These are phyloP conservation scores for Bembecia ichneumoniformis DNA, from an alignment of 2,888 invertebrate species.

Conservation along the genomic window DNA sequence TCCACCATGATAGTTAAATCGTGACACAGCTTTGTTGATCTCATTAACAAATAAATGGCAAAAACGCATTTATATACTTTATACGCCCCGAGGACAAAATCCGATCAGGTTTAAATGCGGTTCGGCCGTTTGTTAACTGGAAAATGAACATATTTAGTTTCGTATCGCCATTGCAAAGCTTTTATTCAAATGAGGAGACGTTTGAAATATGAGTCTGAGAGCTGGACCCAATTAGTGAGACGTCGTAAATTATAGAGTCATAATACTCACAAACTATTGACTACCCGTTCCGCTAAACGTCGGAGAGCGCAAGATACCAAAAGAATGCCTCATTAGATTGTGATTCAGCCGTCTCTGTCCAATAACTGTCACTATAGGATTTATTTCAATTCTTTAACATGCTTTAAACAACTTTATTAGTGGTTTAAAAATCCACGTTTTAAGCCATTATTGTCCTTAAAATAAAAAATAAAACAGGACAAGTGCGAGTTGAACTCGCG, in stretches of 20 bases:
- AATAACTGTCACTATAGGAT: conserved; percentile 7
- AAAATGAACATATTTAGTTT: conserved; percentile 4
- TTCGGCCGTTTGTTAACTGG: too few relatives aligned
- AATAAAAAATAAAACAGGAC: too few relatives aligned
- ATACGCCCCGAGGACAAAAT: too few relatives aligned
- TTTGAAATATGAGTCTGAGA: conserved; percentile 20
- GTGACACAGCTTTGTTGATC: too few relatives aligned
- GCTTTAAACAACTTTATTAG: neutral
- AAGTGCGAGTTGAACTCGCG: too few relatives aligned
- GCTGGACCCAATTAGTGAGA: conserved; percentile 28
- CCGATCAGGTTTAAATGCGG: too few relatives aligned
- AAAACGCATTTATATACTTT: too few relatives aligned
- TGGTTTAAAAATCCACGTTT: neutral
- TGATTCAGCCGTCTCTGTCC: conserved; percentile 13
- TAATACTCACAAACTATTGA: too few relatives aligned
- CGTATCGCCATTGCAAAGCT: conserved; percentile 10
- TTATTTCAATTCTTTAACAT: conserved; percentile 4
- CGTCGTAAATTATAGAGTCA: conserved; percentile 29
- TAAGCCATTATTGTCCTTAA: too few relatives aligned
- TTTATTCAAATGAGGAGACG: conserved; percentile 31
- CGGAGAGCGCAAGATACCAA: neutral
- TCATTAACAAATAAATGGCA: too few relatives aligned
- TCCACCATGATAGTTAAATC: too few relatives aligned
- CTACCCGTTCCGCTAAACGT: too few relatives aligned
- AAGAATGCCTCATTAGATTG: conserved; percentile 24